Percentiles rank a stretch among this genome's conserved stretches.
phyloP scores from a whole-genome alignment of 2,113 vertebrate species.

The Silurus glanis region DNA sequence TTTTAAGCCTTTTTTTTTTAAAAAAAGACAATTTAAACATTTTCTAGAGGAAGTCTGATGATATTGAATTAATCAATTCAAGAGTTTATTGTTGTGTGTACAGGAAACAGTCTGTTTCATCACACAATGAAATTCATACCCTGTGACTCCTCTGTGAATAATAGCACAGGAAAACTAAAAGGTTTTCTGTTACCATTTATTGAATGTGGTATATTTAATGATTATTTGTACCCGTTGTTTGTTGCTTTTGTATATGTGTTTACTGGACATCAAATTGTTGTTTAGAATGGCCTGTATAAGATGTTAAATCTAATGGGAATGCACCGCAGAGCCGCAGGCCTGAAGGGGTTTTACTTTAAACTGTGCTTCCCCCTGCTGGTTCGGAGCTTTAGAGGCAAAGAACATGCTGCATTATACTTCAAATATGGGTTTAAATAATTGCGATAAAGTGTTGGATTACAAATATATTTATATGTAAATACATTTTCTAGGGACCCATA shows the following conservation, averaged over 20 bases:
- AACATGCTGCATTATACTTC: neutral
- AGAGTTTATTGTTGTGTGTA: too few relatives aligned
- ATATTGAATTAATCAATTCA: too few relatives aligned
- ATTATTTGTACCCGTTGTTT: neutral
- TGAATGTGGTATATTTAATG: neutral
- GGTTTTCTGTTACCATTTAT: neutral
- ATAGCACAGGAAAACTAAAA: neutral
- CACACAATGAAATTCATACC: too few relatives aligned
- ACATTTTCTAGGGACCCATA: too few relatives aligned
- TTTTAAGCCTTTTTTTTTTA: too few relatives aligned
- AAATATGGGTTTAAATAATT: neutral
- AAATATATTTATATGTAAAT: neutral
- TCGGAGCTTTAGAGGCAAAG: neutral
- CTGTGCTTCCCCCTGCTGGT: slow-evolving; percentile 12
- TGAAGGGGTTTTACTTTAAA: neutral
- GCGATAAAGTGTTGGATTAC: neutral
- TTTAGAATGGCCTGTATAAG: neutral
- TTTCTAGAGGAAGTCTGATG: neutral
- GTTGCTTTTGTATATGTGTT: neutral
- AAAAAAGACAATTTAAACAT: neutral
- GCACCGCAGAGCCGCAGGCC: too few relatives aligned
- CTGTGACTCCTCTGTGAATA: too few relatives aligned
- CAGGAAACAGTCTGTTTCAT: too few relatives aligned
- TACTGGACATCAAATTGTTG: neutral
- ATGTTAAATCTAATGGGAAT: neutral